A percentile compares a stretch with the other conserved stretches of the same genome.
phyloP scores from a whole-genome alignment of 2,888 invertebrate species.

The Caenorhabditis sp. region DNA sequence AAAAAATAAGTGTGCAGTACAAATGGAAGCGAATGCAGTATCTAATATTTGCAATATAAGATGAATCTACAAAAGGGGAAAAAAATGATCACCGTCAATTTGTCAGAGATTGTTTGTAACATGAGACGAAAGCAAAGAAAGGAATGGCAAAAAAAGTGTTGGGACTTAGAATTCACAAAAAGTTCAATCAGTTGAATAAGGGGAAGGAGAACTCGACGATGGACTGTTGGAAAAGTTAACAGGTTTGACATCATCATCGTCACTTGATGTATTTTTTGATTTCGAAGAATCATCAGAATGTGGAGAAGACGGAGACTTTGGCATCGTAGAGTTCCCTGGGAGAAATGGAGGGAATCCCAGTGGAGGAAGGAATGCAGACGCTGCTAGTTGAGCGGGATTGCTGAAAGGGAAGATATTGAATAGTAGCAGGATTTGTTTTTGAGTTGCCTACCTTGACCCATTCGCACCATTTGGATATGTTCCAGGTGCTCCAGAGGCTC shows the following conservation, averaged over 20 bases:
- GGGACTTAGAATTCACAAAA: not conserved
- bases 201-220: slow-evolving; percentile 43
- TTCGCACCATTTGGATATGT: slow-evolving; percentile 12
- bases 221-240: slow-evolving; percentile 52
- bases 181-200: slow-evolving; percentile 36
- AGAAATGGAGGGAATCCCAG: slow-evolving; percentile 28
- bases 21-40: slow-evolving; percentile 4
- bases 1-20: not conserved
- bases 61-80: slow-evolving; percentile 14
- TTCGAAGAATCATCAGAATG: slow-evolving; percentile 42
- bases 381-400: not conserved
- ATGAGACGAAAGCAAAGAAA: slow-evolving; percentile 16
- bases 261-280: slow-evolving; percentile 36
- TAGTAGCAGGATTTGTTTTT: not conserved
- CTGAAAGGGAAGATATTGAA: not conserved
- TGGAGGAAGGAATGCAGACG: slow-evolving; percentile 21
- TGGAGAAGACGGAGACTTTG: slow-evolving; percentile 32
- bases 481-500: not conserved
- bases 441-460: slow-evolving; percentile 19
- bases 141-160: slow-evolving; percentile 21
- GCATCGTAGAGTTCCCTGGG: slow-evolving; percentile 5
- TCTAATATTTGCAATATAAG: not conserved
- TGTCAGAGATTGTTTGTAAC: slow-evolving; percentile 51
- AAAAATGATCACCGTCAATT: slow-evolving; percentile 56
- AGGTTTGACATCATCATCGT: slow-evolving; percentile 52